Evolutionary conservation across 1,140 invertebrate genomes (phyloP).

Genomic region (Nephotettix cincticeps): DNA sequence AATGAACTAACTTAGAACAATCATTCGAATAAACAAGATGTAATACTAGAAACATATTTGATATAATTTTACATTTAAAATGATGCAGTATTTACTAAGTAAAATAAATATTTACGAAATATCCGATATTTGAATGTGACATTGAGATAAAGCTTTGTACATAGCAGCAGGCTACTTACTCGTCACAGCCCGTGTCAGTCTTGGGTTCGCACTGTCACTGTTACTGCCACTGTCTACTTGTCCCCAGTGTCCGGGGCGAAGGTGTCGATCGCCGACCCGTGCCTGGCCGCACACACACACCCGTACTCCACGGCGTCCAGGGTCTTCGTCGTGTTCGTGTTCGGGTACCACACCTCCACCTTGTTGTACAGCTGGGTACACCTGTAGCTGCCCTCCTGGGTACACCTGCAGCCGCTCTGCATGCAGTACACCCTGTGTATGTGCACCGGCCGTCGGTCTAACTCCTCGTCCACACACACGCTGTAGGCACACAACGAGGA

Average conservation of each 20-base stretch:
- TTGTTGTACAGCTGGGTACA: slow-evolving; percentile 4
- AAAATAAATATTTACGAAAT: too few relatives aligned
- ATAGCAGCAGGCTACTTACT: too few relatives aligned
- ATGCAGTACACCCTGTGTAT: not conserved
- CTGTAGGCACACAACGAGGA: not conserved
- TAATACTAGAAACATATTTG: too few relatives aligned
- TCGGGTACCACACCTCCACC: slow-evolving; percentile 1
- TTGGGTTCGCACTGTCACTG: too few relatives aligned
- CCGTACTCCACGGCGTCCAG: not conserved
- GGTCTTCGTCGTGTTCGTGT: not conserved
- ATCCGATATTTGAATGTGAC: too few relatives aligned
- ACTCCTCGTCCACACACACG: not conserved
- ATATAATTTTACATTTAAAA: too few relatives aligned
- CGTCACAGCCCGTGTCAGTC: too few relatives aligned
- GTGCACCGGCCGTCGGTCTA: not conserved
- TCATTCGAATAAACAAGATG: too few relatives aligned
- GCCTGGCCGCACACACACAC: not conserved
- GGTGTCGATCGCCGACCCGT: not conserved
- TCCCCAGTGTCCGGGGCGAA: not conserved
- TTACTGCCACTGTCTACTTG: not conserved
- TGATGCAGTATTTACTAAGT: too few relatives aligned
- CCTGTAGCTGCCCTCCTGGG: not conserved
- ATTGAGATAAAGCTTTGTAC: too few relatives aligned
- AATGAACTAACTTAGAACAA: too few relatives aligned
- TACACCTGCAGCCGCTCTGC: not conserved